Evolutionary conservation across 1,140 invertebrate species (phyloP).

Genomic region (Condylostylus longicornis): DNA sequence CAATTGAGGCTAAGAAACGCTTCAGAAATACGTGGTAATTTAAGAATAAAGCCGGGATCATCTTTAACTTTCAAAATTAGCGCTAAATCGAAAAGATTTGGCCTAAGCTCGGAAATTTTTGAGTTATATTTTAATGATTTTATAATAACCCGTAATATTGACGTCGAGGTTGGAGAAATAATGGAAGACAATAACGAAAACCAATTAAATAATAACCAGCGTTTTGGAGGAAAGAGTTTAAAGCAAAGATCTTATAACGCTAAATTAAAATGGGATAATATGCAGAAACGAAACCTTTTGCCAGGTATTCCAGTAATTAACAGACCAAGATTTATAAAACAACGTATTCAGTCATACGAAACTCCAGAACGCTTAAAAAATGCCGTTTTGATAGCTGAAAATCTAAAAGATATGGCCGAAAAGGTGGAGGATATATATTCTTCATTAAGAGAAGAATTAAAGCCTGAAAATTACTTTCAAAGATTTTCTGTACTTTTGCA

Average conservation of each 20-base stretch:
- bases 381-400: slow-evolving; percentile 31
- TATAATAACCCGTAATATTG: slow-evolving; percentile 15
- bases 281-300: slow-evolving; percentile 26
- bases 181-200: slow-evolving; percentile 7
- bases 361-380: slow-evolving; percentile 43
- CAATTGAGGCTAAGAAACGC: slow-evolving; percentile 14
- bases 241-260: slow-evolving; percentile 17
- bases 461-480: slow-evolving; percentile 40
- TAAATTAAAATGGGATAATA: slow-evolving; percentile 22
- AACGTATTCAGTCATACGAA: slow-evolving; percentile 35
- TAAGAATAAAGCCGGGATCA: not conserved
- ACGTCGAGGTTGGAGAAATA: slow-evolving; percentile 29
- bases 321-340: slow-evolving; percentile 27
- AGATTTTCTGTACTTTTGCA: slow-evolving; percentile 57
- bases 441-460: slow-evolving; percentile 35
- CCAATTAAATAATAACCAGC: too few species aligned
- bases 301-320: slow-evolving; percentile 42
- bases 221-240: slow-evolving; percentile 22
- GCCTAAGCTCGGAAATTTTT: slow-evolving; percentile 41
- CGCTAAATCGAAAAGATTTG: slow-evolving; percentile 35
- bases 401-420: slow-evolving; percentile 23
- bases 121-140: slow-evolving; percentile 39
- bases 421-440: slow-evolving; percentile 32
- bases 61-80: slow-evolving; percentile 8
- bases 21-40: too few species aligned